phyloP scores from a whole-genome alignment of 2,113 vertebrate genomes.

The Bubalus kerabau region DNA sequence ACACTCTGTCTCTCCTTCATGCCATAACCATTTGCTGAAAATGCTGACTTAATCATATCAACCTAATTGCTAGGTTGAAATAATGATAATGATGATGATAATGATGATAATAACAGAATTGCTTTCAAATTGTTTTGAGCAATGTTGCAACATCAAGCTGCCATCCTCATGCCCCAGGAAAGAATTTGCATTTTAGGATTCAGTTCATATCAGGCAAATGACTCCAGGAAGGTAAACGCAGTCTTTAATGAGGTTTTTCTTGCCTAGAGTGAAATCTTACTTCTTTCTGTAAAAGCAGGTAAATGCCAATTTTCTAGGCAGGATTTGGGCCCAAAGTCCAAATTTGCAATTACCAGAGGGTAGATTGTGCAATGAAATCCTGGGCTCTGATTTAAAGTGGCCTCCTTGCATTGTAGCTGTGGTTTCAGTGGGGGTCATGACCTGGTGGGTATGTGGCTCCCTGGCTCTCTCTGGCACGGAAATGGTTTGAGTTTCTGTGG shows the following conservation, averaged over 20 bases:
- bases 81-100: conserved; percentile 2
- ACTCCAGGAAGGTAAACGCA: background rate
- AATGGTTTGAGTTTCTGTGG: conserved; percentile 72
- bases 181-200: background rate
- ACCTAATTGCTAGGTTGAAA: conserved; percentile 55
- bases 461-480: conserved; percentile 57
- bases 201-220: background rate
- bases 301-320: conserved; percentile 22
- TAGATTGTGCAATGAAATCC: background rate
- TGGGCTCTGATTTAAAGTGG: background rate
- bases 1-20: background rate
- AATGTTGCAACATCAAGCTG: background rate
- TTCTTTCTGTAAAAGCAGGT: conserved; percentile 1
- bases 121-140: conserved; percentile 11
- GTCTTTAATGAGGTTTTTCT: background rate
- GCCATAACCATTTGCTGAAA: conserved; percentile 35
- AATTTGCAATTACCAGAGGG: background rate
- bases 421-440: conserved; percentile 38
- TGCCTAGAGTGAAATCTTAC: background rate
- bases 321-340: background rate
- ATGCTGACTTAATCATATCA: conserved; percentile 38
- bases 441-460: conserved; percentile 24
- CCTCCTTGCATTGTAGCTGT: background rate
- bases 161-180: background rate
- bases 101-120: conserved; percentile 7